phyloP scores from a whole-genome alignment of 2,888 invertebrate genomes.

The Drosophila lacicola region DNA sequence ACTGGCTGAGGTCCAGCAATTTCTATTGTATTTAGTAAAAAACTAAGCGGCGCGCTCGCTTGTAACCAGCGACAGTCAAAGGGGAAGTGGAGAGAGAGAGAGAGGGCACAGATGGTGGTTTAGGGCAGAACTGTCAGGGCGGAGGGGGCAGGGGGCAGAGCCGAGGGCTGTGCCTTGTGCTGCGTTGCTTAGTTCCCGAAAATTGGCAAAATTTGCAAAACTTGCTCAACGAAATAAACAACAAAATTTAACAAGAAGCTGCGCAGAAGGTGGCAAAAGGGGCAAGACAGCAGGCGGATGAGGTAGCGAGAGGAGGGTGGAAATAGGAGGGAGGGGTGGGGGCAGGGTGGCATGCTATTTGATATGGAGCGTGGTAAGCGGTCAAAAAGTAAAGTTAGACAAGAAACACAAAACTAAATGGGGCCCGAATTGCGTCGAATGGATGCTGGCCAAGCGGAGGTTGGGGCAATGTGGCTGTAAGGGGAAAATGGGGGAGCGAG shows the following conservation, averaged over 20 bases:
- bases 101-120: no score
- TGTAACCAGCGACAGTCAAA: slow-evolving; percentile 37
- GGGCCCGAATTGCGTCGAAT: slow-evolving; percentile 27
- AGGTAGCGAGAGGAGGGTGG: no score
- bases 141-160: fast-evolving
- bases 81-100: neutral
- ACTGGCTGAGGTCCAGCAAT: slow-evolving; percentile 38
- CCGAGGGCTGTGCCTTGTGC: neutral
- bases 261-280: neutral
- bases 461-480: neutral
- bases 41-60: slow-evolving; percentile 39
- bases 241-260: slow-evolving; percentile 38
- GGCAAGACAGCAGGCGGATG: no score
- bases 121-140: no score
- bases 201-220: slow-evolving; percentile 55
- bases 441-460: neutral
- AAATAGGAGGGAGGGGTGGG: neutral
- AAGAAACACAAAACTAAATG: slow-evolving; percentile 60
- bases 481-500: no score
- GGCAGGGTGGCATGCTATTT: neutral
- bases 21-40: slow-evolving; percentile 58
- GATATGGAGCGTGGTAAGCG: slow-evolving; percentile 1
- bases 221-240: slow-evolving; percentile 46
- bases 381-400: slow-evolving; percentile 53
- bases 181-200: slow-evolving; percentile 33